Evolutionary conservation across 2,888 invertebrate genomes (phyloP).

Genomic region (Nycteola revayana): DNA sequence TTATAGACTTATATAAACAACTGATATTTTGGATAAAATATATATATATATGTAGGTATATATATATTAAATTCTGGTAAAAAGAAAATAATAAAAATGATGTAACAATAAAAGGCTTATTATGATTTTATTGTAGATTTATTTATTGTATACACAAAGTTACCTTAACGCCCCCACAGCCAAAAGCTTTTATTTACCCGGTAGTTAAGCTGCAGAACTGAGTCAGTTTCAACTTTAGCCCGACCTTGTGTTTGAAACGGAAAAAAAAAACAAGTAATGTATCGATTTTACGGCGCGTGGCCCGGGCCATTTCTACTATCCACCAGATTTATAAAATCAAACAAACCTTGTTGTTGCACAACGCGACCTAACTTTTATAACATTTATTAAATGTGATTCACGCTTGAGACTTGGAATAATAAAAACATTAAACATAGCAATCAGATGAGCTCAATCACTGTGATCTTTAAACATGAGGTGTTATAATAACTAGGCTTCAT

Average conservation of each 20-base stretch:
- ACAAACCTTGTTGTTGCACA: conserved; percentile 12
- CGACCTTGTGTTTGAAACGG: conserved; percentile 41
- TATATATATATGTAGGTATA: too few species aligned
- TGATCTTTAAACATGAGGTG: too few species aligned
- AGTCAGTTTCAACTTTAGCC: conserved; percentile 29
- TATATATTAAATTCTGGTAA: too few species aligned
- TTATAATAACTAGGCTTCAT: too few species aligned
- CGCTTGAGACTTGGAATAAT: conserved; percentile 1
- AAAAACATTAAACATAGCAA: conserved; percentile 1
- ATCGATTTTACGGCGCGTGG: conserved; percentile 48
- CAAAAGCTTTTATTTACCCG: conserved; percentile 7
- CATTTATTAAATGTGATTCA: conserved; percentile 13
- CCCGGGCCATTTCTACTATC: conserved; percentile 39
- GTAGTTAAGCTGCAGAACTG: conserved; percentile 17
- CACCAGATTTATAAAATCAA: conserved; percentile 33
- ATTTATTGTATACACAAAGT: too few species aligned
- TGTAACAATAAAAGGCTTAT: too few species aligned
- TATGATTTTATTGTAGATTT: too few species aligned
- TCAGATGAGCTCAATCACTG: conserved; percentile 3
- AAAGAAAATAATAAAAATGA: too few species aligned
- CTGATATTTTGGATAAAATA: too few species aligned
- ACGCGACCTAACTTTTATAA: conserved; percentile 10
- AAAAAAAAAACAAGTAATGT: conserved; percentile 40
- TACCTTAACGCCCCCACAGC: conserved; percentile 4
- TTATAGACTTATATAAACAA: too few species aligned